phyloP scores from a whole-genome alignment of 1,140 invertebrate species.

The Scaptomyza montana region DNA sequence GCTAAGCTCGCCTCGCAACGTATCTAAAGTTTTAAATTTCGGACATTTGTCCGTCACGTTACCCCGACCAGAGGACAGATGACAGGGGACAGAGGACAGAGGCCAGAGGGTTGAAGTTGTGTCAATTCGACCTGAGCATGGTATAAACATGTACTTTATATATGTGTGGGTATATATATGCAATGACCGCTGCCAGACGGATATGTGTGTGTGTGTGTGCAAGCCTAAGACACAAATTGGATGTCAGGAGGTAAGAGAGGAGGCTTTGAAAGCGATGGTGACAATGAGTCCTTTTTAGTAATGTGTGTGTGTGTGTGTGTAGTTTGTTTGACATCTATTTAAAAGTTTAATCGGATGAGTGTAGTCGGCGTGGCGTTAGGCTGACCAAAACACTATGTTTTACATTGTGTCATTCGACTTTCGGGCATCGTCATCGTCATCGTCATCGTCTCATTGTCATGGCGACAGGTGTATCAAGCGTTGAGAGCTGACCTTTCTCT shows the following conservation, averaged over 20 bases:
- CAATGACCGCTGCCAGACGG: neutral
- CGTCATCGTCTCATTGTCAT: neutral
- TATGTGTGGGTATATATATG: conserved; percentile 2
- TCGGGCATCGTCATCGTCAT: conserved; percentile 28
- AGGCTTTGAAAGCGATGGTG: conserved; percentile 25
- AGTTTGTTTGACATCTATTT: conserved; percentile 83
- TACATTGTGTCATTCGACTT: conserved; percentile 79
- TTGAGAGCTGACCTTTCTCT: too few species aligned
- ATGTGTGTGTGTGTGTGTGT: conserved; percentile 65
- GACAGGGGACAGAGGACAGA: conserved; percentile 22
- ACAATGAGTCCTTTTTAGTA: conserved; percentile 69
- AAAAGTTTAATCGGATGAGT: conserved; percentile 82
- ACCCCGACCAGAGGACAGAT: conserved; percentile 5
- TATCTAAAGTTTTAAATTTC: conserved; percentile 79
- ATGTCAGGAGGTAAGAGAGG: neutral
- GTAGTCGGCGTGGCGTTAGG: conserved; percentile 77
- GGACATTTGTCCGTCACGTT: conserved; percentile 76
- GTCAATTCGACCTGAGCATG: conserved; percentile 38
- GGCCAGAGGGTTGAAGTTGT: conserved; percentile 46
- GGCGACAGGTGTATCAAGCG: conserved; percentile 60
- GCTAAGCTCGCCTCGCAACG: conserved; percentile 22
- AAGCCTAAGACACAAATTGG: conserved; percentile 67
- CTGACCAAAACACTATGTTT: conserved; percentile 79
- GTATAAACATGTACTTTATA: conserved; percentile 15
- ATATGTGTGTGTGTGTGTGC: conserved; percentile 20